Base-by-base conservation (phyloP, 2,888 invertebrate genomes). In the Dynastes maya region DNA sequence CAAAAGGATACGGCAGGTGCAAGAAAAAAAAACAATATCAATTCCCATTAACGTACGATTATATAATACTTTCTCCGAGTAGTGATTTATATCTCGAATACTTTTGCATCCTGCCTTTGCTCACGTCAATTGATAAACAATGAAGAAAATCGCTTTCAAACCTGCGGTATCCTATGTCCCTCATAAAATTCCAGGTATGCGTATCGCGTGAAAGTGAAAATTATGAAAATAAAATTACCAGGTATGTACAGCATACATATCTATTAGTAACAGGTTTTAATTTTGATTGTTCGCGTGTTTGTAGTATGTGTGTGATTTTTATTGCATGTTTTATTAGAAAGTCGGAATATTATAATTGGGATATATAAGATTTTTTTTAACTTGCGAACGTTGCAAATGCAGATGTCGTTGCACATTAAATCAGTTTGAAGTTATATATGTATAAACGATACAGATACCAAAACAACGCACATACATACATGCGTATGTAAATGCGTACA, bases 261-360 rank as follows among this genome's bases (percentile, higher is more conserved):
- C 11, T 16, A 55, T 13, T 58, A 22, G 5, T 22, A 61, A 27
- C 51, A 51, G 32, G 51, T 51, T 22, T 45, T 61, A 61, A 45
- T 61, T 61, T 45, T 45, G n/a, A 49, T 74, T 45, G 22, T 49
- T 61, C 9, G n/a, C 32, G 3, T 45, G 27, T 32, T 61, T 27
- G n/a, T 40, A 45, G 13, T 22, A 13, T 45, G 11, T 45, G 22
- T 22, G 55, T 16, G 8, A 51, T 29, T 29, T 51, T 51, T 68
- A n/a, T 74, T 61, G 29, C 49, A 40, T 74, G 61, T 74, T 74
- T 74, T 40, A 72, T 61, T 74, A 74, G 72, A 74, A 74, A 74
- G 72, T 61, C 37, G n/a, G 40, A 61, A 9, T 40, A 40, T 45
- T 61, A 5, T 61, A 74, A 61, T 74, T 61, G 63, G 27, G 2